Evolutionary conservation across 2,113 vertebrate species (phyloP), one percentile per base, ranked within the genome.

Genomic region (Burhinus oedicnemus): DNA sequence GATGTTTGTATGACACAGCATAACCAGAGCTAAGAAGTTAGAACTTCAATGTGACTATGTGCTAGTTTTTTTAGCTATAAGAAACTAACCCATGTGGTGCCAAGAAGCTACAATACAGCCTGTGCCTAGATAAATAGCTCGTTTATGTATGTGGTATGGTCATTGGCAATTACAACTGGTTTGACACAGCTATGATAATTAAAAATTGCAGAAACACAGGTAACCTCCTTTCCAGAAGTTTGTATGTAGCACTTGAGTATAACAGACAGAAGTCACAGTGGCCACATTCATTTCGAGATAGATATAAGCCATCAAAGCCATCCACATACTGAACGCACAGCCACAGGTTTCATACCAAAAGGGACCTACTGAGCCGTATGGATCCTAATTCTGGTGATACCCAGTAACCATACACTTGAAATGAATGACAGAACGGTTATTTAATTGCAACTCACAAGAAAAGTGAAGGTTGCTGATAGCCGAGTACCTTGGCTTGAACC

Each of bases 81-180:
- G 8, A 8, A 49, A 61, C 3, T n/a, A 34, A 45, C 5, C 18
- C 2, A 0, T 58, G n/a, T 4, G 4, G 9, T 61, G 16, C 23
- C 76, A 29, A 80, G 61, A 87, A 83, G 32, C 38, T 45, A 11
- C 62, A 34, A 1, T 52, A 22, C 6, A 27, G 25, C 22, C 51
- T 52, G 47, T 69, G 6, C 25, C 6, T 27, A 47, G 12, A 49
- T 54, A 40, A 64, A 22, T 23, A 51, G 29, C 15, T 71, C 3
- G 1, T 21, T 26, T 69, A 1, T 64, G 34, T 51, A 13, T 36
- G 19, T 42, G 34, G 7, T 42, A 30, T 52, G 22, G 29, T 6
- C 45, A 47, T 9, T 66, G 26, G 44, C 36, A 76, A 38, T 60
- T 27, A 32, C 36, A 90, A 12, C 23, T 76, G 14, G 8, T 75